Evolutionary conservation across 2,888 invertebrate genomes (phyloP), one percentile per base, ranked within the genome.

Genomic region (Matsumyia berberina): DNA sequence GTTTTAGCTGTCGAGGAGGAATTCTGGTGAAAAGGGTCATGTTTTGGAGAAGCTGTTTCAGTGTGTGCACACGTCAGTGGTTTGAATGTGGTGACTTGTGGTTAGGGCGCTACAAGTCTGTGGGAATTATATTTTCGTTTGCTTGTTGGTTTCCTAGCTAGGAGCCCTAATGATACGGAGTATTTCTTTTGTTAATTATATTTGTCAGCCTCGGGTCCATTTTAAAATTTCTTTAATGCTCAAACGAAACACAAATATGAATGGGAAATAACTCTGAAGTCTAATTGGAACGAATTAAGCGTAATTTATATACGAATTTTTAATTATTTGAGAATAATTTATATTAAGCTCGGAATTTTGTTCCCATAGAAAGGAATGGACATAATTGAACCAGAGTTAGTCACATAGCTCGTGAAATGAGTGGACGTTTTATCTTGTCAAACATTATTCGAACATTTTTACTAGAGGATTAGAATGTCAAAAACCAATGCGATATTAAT

Each of bases 1-100:
- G 7, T 55, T 42, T 19, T 53, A 9, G 15, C 12, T 19, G 35
- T 31, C 57, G 44, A 39, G 49, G 37, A 19, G 57, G 73, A 83
- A 62, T 83, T 83, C 78, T 73, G 55, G 24, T 49, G 73, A 83
- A 83, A 73, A 83, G 83, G 83, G 82, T 82, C 82, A 67, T 82
- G 82, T 82, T 82, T 82, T 72, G 66, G 70, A 55, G 60, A 77
- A 77, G 72, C 39, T 72, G 72, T 55, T 62, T 72, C 70, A 66
- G 58, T 82, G 35, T 66, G 35, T 74, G 73, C 70, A 55, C 46
- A 46, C 35, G 6, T 17, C 39, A 51, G 35, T 39, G 19, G 33
- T 51, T 64, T 60, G 58, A 62, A 66, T 66, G 42, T 39, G 39
- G 66, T 60, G 39, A 46, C 64, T 76, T 42, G 81, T 49, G 82